These are phyloP conservation scores for Melanocharis versteri DNA, from an alignment of 2,113 vertebrate genomes.

Conservation along the genomic window DNA sequence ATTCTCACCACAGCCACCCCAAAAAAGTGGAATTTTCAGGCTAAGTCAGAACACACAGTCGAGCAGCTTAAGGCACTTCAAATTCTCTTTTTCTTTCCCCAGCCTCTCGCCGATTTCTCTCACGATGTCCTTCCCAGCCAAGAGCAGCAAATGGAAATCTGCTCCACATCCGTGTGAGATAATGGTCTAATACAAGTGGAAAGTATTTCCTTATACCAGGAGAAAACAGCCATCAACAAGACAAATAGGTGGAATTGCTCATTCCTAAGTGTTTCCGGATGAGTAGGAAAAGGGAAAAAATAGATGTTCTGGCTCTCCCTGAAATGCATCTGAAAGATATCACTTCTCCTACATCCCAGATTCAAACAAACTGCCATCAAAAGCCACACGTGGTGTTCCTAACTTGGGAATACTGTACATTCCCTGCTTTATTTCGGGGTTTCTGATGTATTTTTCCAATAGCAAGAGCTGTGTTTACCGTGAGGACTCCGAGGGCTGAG, in stretches of 20 bases:
- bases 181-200: background rate
- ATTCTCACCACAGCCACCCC: background rate
- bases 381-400: background rate
- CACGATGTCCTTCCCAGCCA: background rate
- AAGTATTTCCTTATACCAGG: background rate
- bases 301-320: background rate
- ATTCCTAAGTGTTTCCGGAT: background rate
- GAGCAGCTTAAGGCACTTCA: background rate
- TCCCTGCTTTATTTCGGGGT: background rate
- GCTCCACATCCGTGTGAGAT: background rate
- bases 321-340: background rate
- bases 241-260: background rate
- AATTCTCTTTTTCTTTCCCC: background rate
- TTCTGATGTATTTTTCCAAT: background rate
- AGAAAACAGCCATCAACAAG: background rate
- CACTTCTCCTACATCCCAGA: background rate
- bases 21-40: background rate
- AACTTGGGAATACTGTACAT: background rate
- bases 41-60: background rate
- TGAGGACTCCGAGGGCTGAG: background rate
- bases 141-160: background rate
- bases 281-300: background rate
- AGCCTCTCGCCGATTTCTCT: background rate
- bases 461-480: background rate
- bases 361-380: background rate